These are phyloP conservation scores for Erinaceus europaeus DNA, from an alignment of 2,113 vertebrate species.

Conservation along the genomic window DNA sequence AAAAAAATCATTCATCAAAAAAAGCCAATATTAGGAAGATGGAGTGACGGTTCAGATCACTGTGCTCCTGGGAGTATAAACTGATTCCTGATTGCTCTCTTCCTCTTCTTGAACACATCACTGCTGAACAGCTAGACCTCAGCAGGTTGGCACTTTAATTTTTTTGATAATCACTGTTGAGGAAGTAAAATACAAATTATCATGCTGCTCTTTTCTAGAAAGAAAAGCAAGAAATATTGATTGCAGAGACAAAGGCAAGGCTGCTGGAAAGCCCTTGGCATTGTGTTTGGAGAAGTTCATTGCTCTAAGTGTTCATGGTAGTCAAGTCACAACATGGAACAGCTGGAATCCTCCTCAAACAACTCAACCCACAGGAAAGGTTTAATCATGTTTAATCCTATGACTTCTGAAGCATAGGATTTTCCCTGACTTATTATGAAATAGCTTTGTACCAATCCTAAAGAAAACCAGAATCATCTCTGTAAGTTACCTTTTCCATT, in stretches of 20 bases:
- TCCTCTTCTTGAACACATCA: not conserved
- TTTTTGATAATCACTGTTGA: not conserved
- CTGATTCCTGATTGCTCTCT: not conserved
- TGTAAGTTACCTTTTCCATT: not conserved
- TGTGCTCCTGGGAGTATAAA: not conserved
- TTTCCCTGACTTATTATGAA: not conserved
- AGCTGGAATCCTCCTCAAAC: constrained; percentile 15
- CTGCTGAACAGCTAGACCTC: not conserved
- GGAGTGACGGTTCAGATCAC: not conserved
- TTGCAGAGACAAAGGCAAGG: not conserved
- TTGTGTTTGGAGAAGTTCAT: fast-evolving
- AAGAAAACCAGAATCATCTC: not conserved
- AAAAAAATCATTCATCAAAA: not conserved
- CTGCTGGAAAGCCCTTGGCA: not conserved
- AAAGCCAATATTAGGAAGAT: not conserved
- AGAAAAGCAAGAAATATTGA: not conserved
- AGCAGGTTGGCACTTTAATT: not conserved
- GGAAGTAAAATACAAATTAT: not conserved
- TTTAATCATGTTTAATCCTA: not conserved
- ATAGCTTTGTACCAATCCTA: not conserved
- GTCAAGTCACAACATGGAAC: constrained; percentile 29
- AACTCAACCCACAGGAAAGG: not conserved
- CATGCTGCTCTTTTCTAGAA: not conserved
- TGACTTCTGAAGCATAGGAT: not conserved
- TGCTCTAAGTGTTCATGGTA: not conserved